Conservation (phyloP, 2,797 vertebrate species). For the Thunnus albacares region DNA sequence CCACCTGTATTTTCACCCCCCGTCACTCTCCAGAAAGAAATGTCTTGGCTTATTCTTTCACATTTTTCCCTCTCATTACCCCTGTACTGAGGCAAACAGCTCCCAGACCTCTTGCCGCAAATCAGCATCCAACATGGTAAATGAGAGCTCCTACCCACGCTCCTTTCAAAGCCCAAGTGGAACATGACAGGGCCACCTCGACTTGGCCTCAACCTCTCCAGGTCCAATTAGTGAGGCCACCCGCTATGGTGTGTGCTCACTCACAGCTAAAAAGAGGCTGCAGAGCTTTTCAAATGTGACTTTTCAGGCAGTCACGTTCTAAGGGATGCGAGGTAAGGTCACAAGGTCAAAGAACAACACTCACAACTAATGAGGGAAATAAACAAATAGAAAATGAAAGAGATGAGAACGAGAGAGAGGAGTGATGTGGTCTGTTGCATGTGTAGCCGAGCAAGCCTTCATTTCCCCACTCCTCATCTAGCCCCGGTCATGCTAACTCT, state of each 20-base stretch:
- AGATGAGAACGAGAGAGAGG: background rate
- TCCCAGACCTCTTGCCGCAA: slow-evolving; percentile 48
- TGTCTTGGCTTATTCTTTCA: slow-evolving; percentile 28
- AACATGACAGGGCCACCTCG: slow-evolving; percentile 36
- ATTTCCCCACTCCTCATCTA: slow-evolving; percentile 10
- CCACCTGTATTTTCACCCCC: background rate
- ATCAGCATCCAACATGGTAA: slow-evolving; percentile 42
- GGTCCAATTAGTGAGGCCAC: slow-evolving; percentile 67
- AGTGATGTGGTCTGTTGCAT: background rate
- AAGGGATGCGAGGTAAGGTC: slow-evolving; percentile 18
- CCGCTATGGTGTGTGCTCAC: slow-evolving; percentile 27
- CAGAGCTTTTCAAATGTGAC: slow-evolving; percentile 58
- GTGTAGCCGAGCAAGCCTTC: background rate
- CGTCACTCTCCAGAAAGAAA: slow-evolving; percentile 1
- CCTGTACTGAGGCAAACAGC: slow-evolving; percentile 38
- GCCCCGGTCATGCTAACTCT: slow-evolving; percentile 23
- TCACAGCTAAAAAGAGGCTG: slow-evolving; percentile 38
- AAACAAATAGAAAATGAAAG: slow-evolving; percentile 31
- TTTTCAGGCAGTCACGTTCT: slow-evolving; percentile 25
- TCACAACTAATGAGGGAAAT: slow-evolving; percentile 56
- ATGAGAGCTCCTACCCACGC: slow-evolving; percentile 46
- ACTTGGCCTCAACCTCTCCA: slow-evolving; percentile 45
- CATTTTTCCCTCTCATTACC: slow-evolving; percentile 31
- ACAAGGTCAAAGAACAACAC: slow-evolving; percentile 39
- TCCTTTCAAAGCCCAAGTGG: slow-evolving; percentile 45